Evolutionary conservation across 1,140 invertebrate genomes (phyloP).

Genomic region (Chironomus tepperi): DNA sequence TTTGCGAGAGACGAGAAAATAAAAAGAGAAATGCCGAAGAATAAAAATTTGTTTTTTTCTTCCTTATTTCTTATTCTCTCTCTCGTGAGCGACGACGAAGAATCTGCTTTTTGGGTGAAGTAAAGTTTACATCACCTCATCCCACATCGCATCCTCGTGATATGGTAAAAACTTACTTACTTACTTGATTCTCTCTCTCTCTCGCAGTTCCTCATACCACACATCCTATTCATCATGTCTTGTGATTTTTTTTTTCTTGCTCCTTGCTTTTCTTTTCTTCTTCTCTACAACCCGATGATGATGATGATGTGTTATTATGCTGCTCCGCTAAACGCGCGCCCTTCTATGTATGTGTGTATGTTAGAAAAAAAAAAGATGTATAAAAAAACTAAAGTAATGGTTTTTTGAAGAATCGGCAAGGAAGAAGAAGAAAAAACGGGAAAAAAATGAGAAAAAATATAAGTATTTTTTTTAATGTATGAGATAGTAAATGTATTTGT

Average conservation of each 20-base stretch:
- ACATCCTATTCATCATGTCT: background rate
- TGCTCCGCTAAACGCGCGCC: constrained; percentile 1
- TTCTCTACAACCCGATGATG: background rate
- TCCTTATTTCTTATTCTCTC: background rate
- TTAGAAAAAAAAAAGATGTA: background rate
- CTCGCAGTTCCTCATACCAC: too few relatives aligned
- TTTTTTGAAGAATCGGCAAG: background rate
- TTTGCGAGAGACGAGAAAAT: background rate
- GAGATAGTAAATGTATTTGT: background rate
- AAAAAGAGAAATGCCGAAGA: background rate
- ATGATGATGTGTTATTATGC: constrained; percentile 22
- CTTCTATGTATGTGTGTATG: background rate
- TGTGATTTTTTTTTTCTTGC: background rate
- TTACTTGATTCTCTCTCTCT: too few relatives aligned
- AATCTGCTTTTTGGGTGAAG: background rate
- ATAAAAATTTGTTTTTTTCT: background rate
- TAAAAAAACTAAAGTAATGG: background rate
- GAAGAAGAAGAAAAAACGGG: background rate
- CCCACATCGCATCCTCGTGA: too few relatives aligned
- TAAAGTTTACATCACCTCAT: too few relatives aligned
- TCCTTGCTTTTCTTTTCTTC: background rate
- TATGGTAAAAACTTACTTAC: too few relatives aligned
- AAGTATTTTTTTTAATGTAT: background rate
- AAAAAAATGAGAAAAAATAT: background rate
- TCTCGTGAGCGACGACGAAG: background rate